Conservation (phyloP, 2,797 vertebrate genomes). For the Tiaroga cobitis region DNA sequence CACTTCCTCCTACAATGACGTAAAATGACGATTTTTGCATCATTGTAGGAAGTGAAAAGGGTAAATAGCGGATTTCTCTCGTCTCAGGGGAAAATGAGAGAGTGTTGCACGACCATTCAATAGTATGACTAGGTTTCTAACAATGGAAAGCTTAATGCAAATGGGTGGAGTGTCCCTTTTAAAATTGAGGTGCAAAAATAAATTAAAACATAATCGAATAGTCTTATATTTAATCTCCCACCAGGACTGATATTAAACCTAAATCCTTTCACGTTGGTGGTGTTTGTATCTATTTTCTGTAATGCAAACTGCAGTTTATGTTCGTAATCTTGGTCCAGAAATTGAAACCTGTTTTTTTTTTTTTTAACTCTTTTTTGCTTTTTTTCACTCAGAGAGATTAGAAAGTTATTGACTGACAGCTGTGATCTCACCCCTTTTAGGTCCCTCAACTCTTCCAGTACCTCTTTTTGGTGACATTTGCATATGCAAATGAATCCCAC, state of each 20-base stretch:
- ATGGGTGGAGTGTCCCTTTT: no score
- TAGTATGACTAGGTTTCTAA: no score
- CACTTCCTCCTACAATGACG: no score
- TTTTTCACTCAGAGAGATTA: slow-evolving; percentile 31
- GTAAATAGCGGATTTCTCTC: no score
- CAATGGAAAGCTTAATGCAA: no score
- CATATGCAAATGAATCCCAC: slow-evolving; percentile 61
- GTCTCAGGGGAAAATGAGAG: no score
- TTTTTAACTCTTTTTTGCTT: neutral
- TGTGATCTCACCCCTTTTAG: slow-evolving; percentile 37
- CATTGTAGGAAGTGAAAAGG: no score
- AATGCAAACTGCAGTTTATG: neutral
- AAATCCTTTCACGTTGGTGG: neutral
- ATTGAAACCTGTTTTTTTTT: neutral
- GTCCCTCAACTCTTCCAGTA: slow-evolving; percentile 35
- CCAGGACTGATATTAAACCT: neutral
- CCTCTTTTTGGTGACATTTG: slow-evolving; percentile 50
- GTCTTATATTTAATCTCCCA: neutral
- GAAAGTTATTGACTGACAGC: slow-evolving; percentile 52
- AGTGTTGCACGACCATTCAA: no score
- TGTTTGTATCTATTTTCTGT: neutral
- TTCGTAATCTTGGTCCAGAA: neutral
- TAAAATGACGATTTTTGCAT: no score
- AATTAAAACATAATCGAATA: neutral
- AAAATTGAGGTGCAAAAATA: neutral